Conservation (phyloP, 2,888 invertebrate genomes). For the Steinernema hermaphroditum region DNA sequence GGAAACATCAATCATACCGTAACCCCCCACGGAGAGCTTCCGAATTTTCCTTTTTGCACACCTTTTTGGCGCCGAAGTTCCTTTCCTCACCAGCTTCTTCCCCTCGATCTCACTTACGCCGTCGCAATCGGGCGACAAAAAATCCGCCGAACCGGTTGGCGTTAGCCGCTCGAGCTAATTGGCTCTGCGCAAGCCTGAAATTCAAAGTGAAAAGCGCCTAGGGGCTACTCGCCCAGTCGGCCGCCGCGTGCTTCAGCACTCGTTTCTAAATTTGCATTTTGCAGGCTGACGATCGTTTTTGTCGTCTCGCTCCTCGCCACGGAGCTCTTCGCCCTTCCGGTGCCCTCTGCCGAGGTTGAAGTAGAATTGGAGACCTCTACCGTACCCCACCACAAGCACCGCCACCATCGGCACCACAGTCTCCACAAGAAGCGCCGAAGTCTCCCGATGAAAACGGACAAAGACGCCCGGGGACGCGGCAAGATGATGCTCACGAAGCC, state of each 20-base stretch:
- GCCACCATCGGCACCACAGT: conserved; percentile 7
- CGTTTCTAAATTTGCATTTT: conserved; percentile 11
- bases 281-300: background rate
- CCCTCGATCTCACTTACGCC: background rate
- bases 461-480: conserved; percentile 43
- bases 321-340: background rate
- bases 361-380: background rate
- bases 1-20: background rate
- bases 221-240: conserved; percentile 5
- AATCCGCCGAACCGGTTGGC: background rate
- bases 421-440: background rate
- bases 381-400: conserved; percentile 10
- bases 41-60: too few species aligned
- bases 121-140: background rate
- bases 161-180: background rate
- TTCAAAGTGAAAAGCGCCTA: conserved; percentile 14
- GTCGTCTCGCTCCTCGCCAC: background rate
- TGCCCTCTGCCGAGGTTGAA: background rate
- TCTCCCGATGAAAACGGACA: background rate
- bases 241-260: conserved; percentile 2
- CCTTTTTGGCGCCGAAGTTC: too few species aligned
- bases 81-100: background rate
- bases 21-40: too few species aligned
- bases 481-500: conserved; percentile 57
- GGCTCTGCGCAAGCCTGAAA: conserved; percentile 7